Evolutionary conservation across 2,113 vertebrate species (phyloP).

Genomic region (Rhynchopsitta pachyrhyncha): DNA sequence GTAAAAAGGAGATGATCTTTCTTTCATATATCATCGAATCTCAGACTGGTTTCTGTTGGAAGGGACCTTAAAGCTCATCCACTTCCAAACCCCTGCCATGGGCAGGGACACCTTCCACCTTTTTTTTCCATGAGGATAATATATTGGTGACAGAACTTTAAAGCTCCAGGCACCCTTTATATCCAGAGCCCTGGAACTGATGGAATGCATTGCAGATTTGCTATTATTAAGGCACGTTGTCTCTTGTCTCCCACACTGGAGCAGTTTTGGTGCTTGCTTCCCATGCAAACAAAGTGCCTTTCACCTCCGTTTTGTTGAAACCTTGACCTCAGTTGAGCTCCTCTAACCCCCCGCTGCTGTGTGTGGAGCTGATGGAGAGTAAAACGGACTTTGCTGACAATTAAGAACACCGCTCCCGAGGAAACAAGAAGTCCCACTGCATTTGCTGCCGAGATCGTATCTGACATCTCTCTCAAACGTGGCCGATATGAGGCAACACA

Average conservation of each 20-base stretch:
- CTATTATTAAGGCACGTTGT: background rate
- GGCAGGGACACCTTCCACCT: background rate
- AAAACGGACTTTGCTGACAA: background rate
- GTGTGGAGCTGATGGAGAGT: background rate
- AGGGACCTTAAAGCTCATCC: background rate
- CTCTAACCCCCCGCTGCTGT: fast-evolving
- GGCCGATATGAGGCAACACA: fast-evolving
- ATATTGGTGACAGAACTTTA: background rate
- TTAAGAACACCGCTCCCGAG: background rate
- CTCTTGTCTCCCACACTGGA: background rate
- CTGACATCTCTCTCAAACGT: background rate
- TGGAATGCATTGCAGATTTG: background rate
- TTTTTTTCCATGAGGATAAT: background rate
- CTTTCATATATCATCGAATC: background rate
- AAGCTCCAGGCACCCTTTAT: background rate
- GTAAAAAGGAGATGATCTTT: background rate
- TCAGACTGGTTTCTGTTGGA: background rate
- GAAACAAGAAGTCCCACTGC: background rate
- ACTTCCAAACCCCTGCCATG: background rate
- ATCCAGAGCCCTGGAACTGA: background rate
- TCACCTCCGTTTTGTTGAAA: background rate
- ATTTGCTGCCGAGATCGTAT: background rate
- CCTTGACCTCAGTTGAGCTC: background rate
- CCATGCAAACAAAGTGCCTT: background rate
- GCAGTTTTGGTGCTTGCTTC: background rate